These are phyloP conservation scores for Cerastoderma edule DNA, from an alignment of 2,888 invertebrate species.

Conservation along the genomic window DNA sequence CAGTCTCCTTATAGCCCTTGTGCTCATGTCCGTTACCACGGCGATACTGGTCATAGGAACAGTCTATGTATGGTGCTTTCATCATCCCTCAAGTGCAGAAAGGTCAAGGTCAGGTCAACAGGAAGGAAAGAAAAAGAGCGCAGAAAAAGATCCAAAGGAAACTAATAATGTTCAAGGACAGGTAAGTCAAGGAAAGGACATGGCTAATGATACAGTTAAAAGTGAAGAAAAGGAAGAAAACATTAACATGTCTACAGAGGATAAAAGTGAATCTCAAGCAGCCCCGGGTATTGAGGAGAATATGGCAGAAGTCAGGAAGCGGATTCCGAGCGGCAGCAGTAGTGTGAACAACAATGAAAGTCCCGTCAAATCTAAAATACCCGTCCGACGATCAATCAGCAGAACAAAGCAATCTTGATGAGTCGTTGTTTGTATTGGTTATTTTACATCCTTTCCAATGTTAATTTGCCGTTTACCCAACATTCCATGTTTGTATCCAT, in stretches of 20 bases:
- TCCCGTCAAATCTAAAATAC: slow-evolving; percentile 51
- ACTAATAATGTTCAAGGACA: background rate
- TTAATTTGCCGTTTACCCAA: too few relatives aligned
- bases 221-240: background rate
- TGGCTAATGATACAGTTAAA: background rate
- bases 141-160: slow-evolving; percentile 11
- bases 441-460: too few relatives aligned
- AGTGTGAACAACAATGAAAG: slow-evolving; percentile 50
- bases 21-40: slow-evolving; percentile 43
- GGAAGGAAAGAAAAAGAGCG: background rate
- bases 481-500: too few relatives aligned
- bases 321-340: slow-evolving; percentile 28
- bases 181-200: background rate
- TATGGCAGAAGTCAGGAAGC: slow-evolving; percentile 22
- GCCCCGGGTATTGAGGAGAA: background rate
- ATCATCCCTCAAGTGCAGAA: slow-evolving; percentile 29
- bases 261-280: background rate
- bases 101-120: background rate
- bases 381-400: slow-evolving; percentile 14
- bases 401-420: slow-evolving; percentile 22
- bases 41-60: slow-evolving; percentile 48
- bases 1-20: slow-evolving; percentile 45
- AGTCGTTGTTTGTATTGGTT: too few relatives aligned
- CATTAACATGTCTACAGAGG: background rate
- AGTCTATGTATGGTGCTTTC: slow-evolving; percentile 52